Evolutionary conservation across 2,888 invertebrate species (phyloP).

Genomic region (Troides helena): DNA sequence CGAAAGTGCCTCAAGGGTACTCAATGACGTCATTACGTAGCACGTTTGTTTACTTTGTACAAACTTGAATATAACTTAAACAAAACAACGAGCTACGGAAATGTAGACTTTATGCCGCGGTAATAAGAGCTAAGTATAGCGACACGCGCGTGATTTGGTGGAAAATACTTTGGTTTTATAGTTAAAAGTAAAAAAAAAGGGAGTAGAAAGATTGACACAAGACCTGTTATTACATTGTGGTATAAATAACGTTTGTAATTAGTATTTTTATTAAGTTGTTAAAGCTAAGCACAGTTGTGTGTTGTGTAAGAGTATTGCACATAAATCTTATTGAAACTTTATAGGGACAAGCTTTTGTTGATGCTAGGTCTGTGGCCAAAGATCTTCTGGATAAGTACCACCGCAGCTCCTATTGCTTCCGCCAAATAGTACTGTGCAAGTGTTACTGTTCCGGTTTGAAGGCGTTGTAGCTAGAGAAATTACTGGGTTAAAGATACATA

Average conservation of each 20-base stretch:
- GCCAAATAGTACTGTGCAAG: too few species aligned
- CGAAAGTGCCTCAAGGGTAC: slow-evolving; percentile 67
- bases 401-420: too few species aligned
- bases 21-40: slow-evolving; percentile 67
- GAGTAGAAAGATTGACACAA: slow-evolving; percentile 56
- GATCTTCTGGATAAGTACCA: too few species aligned
- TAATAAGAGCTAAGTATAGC: not conserved
- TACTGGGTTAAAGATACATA: too few species aligned
- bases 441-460: too few species aligned
- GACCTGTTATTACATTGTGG: slow-evolving; percentile 72
- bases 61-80: slow-evolving; percentile 23
- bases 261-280: slow-evolving; percentile 54
- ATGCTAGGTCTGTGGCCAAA: too few species aligned
- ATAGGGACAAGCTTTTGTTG: too few species aligned
- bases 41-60: slow-evolving; percentile 43
- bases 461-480: too few species aligned
- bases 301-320: too few species aligned
- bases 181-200: slow-evolving; percentile 30
- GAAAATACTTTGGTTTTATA: slow-evolving; percentile 11
- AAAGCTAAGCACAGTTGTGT: slow-evolving; percentile 39
- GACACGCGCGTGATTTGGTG: not conserved
- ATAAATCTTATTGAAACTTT: too few species aligned
- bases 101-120: slow-evolving; percentile 7
- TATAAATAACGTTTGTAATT: slow-evolving; percentile 66
- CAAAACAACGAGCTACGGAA: not conserved